Conservation (phyloP, 2,888 invertebrate species). For the Neria commutata region DNA sequence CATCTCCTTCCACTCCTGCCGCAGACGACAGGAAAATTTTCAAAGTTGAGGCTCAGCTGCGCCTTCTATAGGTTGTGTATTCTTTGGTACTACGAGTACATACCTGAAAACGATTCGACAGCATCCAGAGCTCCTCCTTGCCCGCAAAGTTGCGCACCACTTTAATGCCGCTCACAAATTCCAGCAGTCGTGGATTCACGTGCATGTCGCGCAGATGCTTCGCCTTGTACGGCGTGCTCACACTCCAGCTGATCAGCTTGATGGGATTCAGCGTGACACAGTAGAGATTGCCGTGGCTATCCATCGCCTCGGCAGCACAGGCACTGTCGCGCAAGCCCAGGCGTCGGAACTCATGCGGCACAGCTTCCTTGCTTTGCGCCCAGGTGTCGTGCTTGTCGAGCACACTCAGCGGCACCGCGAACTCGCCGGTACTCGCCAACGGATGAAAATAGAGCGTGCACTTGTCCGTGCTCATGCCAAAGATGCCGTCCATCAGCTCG, state of each 20-base stretch:
- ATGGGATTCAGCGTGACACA: constrained; percentile 72
- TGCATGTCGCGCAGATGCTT: constrained; percentile 66
- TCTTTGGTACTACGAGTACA: neutral
- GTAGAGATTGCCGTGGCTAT: constrained; percentile 38
- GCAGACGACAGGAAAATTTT: too few relatives aligned
- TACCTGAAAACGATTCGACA: constrained; percentile 71
- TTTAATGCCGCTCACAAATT: constrained; percentile 76
- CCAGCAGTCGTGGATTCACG: constrained; percentile 66
- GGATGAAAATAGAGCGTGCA: constrained; percentile 67
- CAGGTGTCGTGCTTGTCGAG: constrained; percentile 65
- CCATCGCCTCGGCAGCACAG: constrained; percentile 72
- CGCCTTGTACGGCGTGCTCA: constrained; percentile 65
- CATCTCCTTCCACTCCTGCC: too few relatives aligned
- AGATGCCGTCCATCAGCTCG: constrained; percentile 70
- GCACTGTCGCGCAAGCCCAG: constrained; percentile 68
- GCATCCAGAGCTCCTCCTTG: constrained; percentile 69
- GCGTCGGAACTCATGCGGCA: constrained; percentile 63
- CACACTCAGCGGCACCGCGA: constrained; percentile 65
- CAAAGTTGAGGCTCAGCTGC: too few relatives aligned
- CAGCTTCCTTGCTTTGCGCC: constrained; percentile 54
- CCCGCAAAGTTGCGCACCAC: constrained; percentile 65
- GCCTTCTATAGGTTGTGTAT: too few relatives aligned
- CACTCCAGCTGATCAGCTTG: constrained; percentile 75
- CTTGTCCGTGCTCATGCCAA: constrained; percentile 64
- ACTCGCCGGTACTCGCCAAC: constrained; percentile 66